phyloP scores from a whole-genome alignment of 2,797 vertebrate genomes.

The Chromobotia macracanthus region DNA sequence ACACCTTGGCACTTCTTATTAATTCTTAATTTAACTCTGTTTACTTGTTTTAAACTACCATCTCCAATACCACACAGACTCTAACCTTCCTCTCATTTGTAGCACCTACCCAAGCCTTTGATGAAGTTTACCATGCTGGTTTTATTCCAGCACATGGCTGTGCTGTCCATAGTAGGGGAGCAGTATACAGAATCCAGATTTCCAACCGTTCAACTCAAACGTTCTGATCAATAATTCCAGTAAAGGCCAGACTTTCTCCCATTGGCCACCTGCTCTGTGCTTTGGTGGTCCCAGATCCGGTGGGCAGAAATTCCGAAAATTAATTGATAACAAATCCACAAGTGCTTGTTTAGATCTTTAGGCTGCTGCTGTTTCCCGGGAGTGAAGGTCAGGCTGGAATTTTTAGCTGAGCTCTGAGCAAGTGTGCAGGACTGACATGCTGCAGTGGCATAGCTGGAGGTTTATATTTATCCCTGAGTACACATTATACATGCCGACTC shows the following conservation, averaged over 20 bases:
- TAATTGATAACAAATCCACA: constrained; percentile 45
- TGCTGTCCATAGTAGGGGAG: constrained; percentile 86
- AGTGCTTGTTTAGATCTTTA: constrained; percentile 63
- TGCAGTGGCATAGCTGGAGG: constrained; percentile 78
- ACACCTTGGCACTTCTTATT: neutral
- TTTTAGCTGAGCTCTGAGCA: constrained; percentile 89
- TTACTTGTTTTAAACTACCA: neutral
- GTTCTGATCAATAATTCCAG: constrained; percentile 55
- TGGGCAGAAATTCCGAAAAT: neutral
- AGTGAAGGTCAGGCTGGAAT: constrained; percentile 86
- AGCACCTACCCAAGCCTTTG: constrained; percentile 90
- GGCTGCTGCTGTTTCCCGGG: constrained; percentile 80
- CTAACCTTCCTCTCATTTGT: neutral
- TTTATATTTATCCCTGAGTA: constrained; percentile 95
- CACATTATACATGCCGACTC: constrained; percentile 90
- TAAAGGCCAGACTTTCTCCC: neutral
- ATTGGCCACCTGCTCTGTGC: constrained; percentile 2
- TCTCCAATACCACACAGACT: neutral
- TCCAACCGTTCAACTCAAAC: constrained; percentile 57
- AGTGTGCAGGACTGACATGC: constrained; percentile 84
- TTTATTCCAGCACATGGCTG: constrained; percentile 90
- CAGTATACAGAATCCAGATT: constrained; percentile 68
- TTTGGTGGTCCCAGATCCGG: neutral
- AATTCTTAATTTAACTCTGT: neutral
- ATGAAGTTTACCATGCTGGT: constrained; percentile 93